A percentile compares a stretch with the other conserved stretches of the same genome.
Evolutionary conservation across 2,888 invertebrate genomes (phyloP).

Genomic region (Agrotis puta): DNA sequence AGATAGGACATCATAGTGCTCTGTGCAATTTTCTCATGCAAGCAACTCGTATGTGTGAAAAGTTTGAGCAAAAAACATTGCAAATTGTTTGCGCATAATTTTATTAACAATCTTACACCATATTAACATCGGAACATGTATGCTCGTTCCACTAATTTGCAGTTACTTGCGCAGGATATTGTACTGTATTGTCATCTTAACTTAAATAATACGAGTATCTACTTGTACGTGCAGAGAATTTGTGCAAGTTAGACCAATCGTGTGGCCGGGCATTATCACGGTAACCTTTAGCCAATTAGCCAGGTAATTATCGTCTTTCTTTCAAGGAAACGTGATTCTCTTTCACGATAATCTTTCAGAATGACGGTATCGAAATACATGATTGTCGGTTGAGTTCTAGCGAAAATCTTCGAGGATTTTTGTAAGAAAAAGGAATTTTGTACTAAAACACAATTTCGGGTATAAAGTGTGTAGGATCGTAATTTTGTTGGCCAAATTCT

Average conservation of each 20-base stretch:
- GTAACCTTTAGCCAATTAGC: conserved; percentile 36
- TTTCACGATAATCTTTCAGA: conserved; percentile 23
- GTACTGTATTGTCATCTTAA: neutral
- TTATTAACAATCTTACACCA: conserved; percentile 38
- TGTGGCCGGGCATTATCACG: neutral
- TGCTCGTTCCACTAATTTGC: neutral
- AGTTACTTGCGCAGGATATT: neutral
- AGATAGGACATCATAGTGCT: neutral
- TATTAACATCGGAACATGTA: neutral
- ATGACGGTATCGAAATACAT: conserved; percentile 26
- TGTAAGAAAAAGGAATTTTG: conserved; percentile 16
- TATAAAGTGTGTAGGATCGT: conserved; percentile 43
- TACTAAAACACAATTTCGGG: conserved; percentile 20
- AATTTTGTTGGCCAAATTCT: conserved; percentile 48
- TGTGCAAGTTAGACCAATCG: neutral
- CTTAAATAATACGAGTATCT: neutral
- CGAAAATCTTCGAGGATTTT: conserved; percentile 22
- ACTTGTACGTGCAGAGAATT: neutral
- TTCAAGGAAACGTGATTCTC: conserved; percentile 33
- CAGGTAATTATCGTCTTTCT: conserved; percentile 45
- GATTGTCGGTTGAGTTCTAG: conserved; percentile 10
- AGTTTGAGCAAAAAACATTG: neutral
- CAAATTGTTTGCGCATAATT: neutral
- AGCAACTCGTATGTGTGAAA: neutral
- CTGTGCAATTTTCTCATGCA: no score